phyloP scores from a whole-genome alignment of 2,113 vertebrate genomes.

The Sinocyclocheilus rhinocerous region DNA sequence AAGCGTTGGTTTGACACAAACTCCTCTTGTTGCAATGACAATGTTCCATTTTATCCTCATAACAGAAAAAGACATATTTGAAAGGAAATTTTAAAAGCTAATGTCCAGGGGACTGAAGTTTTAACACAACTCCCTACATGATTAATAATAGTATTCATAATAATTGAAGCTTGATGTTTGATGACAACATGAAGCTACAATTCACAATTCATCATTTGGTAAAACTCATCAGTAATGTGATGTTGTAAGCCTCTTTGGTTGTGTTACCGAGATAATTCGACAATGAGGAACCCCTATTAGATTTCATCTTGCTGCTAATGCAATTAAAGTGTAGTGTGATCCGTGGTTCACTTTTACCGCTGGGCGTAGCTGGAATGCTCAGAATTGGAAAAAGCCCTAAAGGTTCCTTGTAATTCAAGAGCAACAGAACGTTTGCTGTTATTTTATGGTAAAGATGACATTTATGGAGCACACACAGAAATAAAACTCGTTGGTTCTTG shows the following conservation, averaged over 20 bases:
- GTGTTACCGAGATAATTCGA: neutral
- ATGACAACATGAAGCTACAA: neutral
- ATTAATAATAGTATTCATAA: neutral
- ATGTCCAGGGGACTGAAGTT: neutral
- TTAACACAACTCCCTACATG: neutral
- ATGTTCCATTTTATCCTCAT: neutral
- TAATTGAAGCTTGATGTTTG: neutral
- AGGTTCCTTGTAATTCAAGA: slow-evolving; percentile 28
- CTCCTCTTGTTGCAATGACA: neutral
- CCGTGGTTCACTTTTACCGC: neutral
- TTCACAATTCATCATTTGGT: neutral
- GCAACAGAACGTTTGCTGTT: slow-evolving; percentile 15
- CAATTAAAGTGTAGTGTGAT: slow-evolving; percentile 9
- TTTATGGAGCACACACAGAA: neutral
- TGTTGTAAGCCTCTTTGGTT: neutral
- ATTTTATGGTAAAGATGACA: slow-evolving; percentile 8
- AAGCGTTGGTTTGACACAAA: neutral
- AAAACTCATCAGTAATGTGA: neutral
- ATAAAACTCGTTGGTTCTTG: neutral
- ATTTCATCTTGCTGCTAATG: neutral
- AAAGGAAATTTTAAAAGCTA: neutral
- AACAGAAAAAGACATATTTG: neutral
- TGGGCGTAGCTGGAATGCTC: slow-evolving; percentile 17
- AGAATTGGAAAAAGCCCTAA: slow-evolving; percentile 16
- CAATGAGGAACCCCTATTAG: neutral